Base-by-base conservation (phyloP, 2,797 vertebrate species). In the Brachyalestes nurse region DNA sequence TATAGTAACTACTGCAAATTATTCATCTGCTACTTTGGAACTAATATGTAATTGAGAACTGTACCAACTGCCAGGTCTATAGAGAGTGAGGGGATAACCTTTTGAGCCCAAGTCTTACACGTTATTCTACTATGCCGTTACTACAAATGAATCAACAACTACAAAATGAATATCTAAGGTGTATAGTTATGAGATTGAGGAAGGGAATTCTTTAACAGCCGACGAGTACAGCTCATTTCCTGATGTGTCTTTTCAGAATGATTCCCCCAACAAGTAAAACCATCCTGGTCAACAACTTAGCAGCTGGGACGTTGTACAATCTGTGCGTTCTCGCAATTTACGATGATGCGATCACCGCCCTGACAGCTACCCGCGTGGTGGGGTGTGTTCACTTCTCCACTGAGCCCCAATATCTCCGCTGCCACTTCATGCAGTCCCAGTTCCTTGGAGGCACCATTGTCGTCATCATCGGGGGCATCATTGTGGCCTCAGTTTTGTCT, bases 391-490 rank as follows among this genome's bases (percentile, higher is more conserved):
- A 97, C 93, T 99, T 99, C 89, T 93, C 96, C 65, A 99, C 98
- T 0, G 97, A 99, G 88, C 96, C 97, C 53, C 97, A 99, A 91
- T 99, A 98, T 0, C 95, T 99, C 67, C 94, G 96, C 69, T 99
- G 98, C 86, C 97, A 99, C 87, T 99, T 99, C 93, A 99, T 99
- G 98, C 98, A 99, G 93, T 99, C 97, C 47, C 98, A 99, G 93
- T 99, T 99, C 90, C 95, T 99, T 73, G 98, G 98, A 0, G 97
- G 98, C 73, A 99, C 98, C 89, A 99, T 99, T 88, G 98, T 99
- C 55, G 98, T 99, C 83, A 96, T 99, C 88, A 99, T 99, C 0
- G 98, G 98, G 25, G 98, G 98, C 72, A 96, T 99, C 85, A 99
- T 99, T 0, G 98, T 99, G 87, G 98, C 98, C 0, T 99, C 98